Conservation (phyloP, 2,797 vertebrate species). For the Buceros bicornis region DNA sequence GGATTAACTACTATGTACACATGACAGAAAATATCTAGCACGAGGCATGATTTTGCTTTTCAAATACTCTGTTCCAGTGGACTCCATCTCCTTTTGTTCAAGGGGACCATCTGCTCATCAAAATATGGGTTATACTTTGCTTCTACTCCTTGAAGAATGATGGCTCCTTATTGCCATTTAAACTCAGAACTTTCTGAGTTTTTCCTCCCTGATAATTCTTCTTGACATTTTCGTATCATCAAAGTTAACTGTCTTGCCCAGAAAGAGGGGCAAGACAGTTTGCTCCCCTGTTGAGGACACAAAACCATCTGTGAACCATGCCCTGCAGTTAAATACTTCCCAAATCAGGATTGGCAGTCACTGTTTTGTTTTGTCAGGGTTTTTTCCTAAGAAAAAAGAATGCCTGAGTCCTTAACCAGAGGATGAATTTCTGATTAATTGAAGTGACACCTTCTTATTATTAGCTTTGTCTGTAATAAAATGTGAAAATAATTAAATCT, state of each 20-base stretch:
- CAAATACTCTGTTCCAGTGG: not conserved
- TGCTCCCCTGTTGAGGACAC: not conserved
- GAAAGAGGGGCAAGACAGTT: not conserved
- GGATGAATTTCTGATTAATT: not conserved
- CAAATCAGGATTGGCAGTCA: not conserved
- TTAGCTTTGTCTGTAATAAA: not conserved
- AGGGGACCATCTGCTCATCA: not conserved
- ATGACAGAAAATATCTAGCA: constrained; percentile 8
- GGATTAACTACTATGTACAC: constrained; percentile 24
- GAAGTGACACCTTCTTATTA: not conserved
- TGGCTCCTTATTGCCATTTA: not conserved
- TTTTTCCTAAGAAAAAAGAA: not conserved
- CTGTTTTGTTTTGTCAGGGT: not conserved
- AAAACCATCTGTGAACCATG: constrained; percentile 6
- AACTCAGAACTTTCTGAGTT: not conserved
- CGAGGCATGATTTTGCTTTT: constrained; percentile 12
- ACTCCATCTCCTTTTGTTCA: not conserved
- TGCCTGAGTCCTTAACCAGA: not conserved
- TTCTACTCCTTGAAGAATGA: not conserved
- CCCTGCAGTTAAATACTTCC: not conserved
- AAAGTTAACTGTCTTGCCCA: constrained; percentile 8
- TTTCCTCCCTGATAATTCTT: constrained; percentile 10
- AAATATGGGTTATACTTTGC: not conserved
- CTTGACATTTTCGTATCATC: constrained; percentile 30
- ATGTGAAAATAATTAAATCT: not conserved